A percentile compares a stretch with the other conserved stretches of the same genome.
phyloP scores from a whole-genome alignment of 2,888 invertebrate species.

The Coenonympha arcania region DNA sequence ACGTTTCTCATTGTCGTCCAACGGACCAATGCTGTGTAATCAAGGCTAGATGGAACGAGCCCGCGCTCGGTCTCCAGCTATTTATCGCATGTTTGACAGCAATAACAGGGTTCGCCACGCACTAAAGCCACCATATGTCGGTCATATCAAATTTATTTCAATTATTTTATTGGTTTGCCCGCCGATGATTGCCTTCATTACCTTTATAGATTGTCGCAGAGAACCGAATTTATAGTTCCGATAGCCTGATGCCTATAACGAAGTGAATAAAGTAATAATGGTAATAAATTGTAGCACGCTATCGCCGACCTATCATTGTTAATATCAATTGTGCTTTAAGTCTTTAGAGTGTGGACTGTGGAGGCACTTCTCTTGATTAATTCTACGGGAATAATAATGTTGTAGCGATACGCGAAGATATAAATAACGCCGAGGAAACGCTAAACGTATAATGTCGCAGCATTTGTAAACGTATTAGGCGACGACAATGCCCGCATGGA shows the following conservation, averaged over 20 bases:
- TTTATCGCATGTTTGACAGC: constrained; percentile 74
- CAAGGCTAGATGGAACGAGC: constrained; percentile 66
- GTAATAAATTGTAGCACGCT: constrained; percentile 62
- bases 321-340: constrained; percentile 28
- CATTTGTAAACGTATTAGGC: constrained; percentile 54
- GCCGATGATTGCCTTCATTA: constrained; percentile 71
- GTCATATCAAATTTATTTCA: constrained; percentile 75
- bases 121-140: constrained; percentile 72
- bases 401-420: constrained; percentile 17
- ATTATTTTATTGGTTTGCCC: constrained; percentile 71
- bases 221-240: constrained; percentile 70
- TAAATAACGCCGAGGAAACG: constrained; percentile 7
- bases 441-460: constrained; percentile 34
- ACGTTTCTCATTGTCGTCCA: constrained; percentile 65
- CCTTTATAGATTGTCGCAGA: constrained; percentile 71
- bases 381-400: constrained; percentile 16
- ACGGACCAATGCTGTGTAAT: constrained; percentile 71
- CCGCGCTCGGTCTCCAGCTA: constrained; percentile 60
- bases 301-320: constrained; percentile 36
- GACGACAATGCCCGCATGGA: constrained; percentile 62
- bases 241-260: constrained; percentile 67
- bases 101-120: constrained; percentile 71
- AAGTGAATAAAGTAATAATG: constrained; percentile 66
- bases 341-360: constrained; percentile 11
- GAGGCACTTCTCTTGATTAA: constrained; percentile 21